Percentiles rank a stretch among this genome's conserved stretches.
phyloP scores from a whole-genome alignment of 2,888 invertebrate species.

The Phyllotreta cruciferae region DNA sequence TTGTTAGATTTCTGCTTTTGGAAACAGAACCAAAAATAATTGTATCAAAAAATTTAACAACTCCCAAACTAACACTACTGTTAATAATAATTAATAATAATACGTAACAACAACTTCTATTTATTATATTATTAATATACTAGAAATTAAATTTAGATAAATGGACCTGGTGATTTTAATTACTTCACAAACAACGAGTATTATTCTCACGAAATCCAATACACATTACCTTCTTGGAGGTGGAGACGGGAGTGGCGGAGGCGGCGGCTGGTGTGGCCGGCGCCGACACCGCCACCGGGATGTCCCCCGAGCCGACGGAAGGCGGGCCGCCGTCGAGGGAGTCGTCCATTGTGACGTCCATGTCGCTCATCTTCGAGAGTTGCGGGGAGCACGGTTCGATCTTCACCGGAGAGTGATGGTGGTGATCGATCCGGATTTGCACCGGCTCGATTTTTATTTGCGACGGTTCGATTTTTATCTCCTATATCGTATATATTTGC shows the following conservation, averaged over 20 bases:
- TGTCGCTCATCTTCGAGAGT: constrained; percentile 68
- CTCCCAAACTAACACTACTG: no score
- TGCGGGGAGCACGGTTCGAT: constrained; percentile 60
- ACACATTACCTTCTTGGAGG: constrained; percentile 41
- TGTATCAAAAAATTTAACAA: no score
- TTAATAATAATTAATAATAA: no score
- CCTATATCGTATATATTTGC: not conserved
- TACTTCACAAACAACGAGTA: no score
- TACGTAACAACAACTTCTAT: no score
- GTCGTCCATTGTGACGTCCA: constrained; percentile 76
- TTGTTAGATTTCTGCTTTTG: constrained; percentile 63
- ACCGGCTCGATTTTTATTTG: constrained; percentile 4
- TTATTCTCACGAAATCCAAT: no score
- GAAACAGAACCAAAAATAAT: constrained; percentile 7
- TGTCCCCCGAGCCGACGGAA: constrained; percentile 83
- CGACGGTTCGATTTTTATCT: constrained; percentile 6
- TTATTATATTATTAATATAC: not conserved
- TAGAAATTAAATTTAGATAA: not conserved
- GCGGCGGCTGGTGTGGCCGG: constrained; percentile 55
- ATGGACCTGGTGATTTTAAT: not conserved
- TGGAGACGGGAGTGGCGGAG: constrained; percentile 49
- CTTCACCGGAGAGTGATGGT: constrained; percentile 49
- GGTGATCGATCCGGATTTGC: no score
- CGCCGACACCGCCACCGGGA: constrained; percentile 61
- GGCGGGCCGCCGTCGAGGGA: constrained; percentile 82